Base-by-base conservation (phyloP, 2,113 vertebrate species). In the Nannospalax galili region DNA sequence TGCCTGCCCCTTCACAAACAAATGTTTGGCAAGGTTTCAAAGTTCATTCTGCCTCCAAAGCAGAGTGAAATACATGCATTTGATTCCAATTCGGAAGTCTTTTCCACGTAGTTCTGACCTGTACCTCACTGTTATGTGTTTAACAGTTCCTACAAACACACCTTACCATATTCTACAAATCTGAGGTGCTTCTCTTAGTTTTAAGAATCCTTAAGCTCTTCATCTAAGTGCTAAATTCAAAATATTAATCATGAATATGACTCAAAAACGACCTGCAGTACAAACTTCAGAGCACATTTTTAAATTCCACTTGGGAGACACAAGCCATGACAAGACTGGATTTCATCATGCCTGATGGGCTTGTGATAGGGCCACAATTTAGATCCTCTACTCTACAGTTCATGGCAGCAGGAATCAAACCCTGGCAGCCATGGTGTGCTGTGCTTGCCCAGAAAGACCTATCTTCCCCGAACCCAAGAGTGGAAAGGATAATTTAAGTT, bases 251-350 rank as follows among this genome's bases (percentile, higher is more conserved):
- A 94, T 37, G 84, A 95, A 40, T 72, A 93, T 52, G 72, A 32
- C 60, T 97, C 90, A 89, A 95, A 91, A 72, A 90, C 65, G 56
- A 90, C 48, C 70, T 91, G 87, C 74, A 89, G 82, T 75, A 85
- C 84, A 95, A 96, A 94, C 75, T 84, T 73, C 79, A 62, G 70
- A 79, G 82, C 40, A 3, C 72, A 81, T 70, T 95, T 97, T 93
- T 92, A 20, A 97, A 94, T 93, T n/a, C 93, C 84, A 93, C 48
- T 95, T 95, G 94, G 86, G 91, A 96, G 91, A 95, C 91, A 97
- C 58, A 93, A 95, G 91, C 79, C 84, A 94, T 52, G 35, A 96
- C 65, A 95, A 95, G 92, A 93, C 95, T 96, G 90, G 94, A 92
- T 91, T 91, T 95, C 94, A 94, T 95, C 97, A 88, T 92, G 91